These are phyloP conservation scores for Alethe castanea DNA, from an alignment of 2,113 vertebrate genomes.

Conservation along the genomic window DNA sequence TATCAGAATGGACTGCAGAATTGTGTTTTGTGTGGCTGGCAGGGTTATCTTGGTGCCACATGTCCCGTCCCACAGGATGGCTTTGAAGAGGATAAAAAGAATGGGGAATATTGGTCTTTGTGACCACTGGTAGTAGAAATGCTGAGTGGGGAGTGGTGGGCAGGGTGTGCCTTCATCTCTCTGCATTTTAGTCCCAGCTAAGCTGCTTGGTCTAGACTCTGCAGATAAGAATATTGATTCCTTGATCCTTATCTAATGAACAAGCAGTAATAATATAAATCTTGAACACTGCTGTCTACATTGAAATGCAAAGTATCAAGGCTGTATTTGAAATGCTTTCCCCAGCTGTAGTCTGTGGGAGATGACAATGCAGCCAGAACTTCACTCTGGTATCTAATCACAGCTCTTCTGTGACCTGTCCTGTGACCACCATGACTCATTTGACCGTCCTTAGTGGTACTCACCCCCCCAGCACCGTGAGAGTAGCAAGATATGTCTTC, in stretches of 20 bases:
- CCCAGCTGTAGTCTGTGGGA: neutral
- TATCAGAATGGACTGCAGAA: neutral
- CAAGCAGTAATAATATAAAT: neutral
- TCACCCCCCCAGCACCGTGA: fast-evolving
- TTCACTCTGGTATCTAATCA: neutral
- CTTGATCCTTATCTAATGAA: neutral
- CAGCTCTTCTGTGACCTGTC: neutral
- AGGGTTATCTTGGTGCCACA: neutral
- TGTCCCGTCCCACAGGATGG: neutral
- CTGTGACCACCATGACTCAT: neutral
- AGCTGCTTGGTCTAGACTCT: fast-evolving
- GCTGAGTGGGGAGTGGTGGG: neutral
- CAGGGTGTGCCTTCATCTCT: neutral
- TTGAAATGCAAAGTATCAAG: neutral
- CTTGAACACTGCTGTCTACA: fast-evolving
- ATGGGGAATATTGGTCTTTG: neutral
- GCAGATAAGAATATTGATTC: neutral
- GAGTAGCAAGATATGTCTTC: fast-evolving
- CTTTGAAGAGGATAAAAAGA: neutral
- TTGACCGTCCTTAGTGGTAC: fast-evolving
- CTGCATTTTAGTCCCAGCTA: neutral
- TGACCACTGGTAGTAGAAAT: neutral
- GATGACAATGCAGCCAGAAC: neutral
- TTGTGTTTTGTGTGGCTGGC: neutral
- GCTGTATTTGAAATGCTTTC: neutral